Conservation (phyloP, 2,113 vertebrate genomes). For the Neolamprologus caudopunctatus region DNA sequence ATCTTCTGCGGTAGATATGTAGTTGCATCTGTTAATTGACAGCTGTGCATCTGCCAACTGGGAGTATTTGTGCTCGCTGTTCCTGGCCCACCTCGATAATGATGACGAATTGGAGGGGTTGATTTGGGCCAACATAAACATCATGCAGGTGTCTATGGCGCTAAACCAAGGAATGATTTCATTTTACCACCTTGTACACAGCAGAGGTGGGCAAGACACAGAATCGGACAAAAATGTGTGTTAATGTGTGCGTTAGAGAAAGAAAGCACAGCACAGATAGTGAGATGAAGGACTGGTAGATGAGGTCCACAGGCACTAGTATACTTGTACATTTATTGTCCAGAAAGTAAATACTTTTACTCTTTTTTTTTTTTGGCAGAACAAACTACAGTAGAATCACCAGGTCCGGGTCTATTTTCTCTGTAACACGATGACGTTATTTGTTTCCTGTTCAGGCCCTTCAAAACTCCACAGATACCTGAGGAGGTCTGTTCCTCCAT, state of each 20-base stretch:
- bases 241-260: not conserved
- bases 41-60: not conserved
- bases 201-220: slow-evolving; percentile 15
- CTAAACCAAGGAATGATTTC: slow-evolving; percentile 31
- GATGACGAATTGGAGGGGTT: not conserved
- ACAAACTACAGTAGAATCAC: not conserved
- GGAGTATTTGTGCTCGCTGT: slow-evolving; percentile 5
- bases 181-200: not conserved
- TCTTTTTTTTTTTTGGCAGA: not conserved
- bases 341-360: not conserved
- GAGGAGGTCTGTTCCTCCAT: not conserved
- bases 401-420: not conserved
- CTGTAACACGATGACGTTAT: not conserved
- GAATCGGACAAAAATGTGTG: not conserved
- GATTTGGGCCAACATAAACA: slow-evolving; percentile 17
- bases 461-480: slow-evolving; percentile 9
- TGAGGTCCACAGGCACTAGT: not conserved
- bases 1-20: not conserved
- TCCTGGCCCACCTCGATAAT: slow-evolving; percentile 1
- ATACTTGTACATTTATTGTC: not conserved
- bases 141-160: slow-evolving; percentile 12
- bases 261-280: not conserved
- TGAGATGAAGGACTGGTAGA: not conserved
- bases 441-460: not conserved
- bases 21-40: not conserved